A percentile compares a stretch with the other conserved stretches of the same genome.
These are phyloP conservation scores for Ostrea denselamellosa DNA, from an alignment of 1,140 invertebrate genomes.

Conservation along the genomic window DNA sequence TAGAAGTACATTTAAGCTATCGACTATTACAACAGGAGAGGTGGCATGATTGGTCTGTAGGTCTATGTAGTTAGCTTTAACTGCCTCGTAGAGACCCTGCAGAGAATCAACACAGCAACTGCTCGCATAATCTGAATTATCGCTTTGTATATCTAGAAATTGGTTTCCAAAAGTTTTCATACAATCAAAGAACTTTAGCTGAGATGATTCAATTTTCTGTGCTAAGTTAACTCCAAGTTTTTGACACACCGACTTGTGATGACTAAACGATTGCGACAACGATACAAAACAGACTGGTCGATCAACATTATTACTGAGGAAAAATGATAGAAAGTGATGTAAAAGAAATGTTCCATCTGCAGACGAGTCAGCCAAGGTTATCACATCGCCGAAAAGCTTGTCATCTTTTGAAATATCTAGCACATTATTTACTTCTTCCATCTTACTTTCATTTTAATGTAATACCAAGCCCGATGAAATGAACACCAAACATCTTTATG, in stretches of 20 bases:
- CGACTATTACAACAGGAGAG: conserved; percentile 61
- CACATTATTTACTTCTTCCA: conserved; percentile 60
- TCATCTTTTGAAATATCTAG: conserved; percentile 54
- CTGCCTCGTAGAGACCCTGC: neutral
- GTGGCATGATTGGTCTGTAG: conserved; percentile 5
- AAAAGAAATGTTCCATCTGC: conserved; percentile 63
- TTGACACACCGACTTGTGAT: conserved; percentile 65
- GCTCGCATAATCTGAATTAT: conserved; percentile 1
- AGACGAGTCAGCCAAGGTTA: conserved; percentile 52
- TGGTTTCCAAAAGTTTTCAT: neutral
- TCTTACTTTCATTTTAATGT: conserved; percentile 38
- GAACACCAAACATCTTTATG: neutral
- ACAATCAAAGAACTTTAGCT: conserved; percentile 60
- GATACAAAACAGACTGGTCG: conserved; percentile 61
- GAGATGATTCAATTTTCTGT: conserved; percentile 57
- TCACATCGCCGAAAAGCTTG: conserved; percentile 40
- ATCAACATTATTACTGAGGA: conserved; percentile 42
- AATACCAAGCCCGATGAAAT: conserved; percentile 1
- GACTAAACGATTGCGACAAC: conserved; percentile 65
- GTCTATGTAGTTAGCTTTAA: conserved; percentile 41
- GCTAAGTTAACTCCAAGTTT: conserved; percentile 66
- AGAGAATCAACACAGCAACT: neutral
- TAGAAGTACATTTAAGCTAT: conserved; percentile 63
- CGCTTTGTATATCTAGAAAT: conserved; percentile 2
- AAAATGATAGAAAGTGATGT: conserved; percentile 62